Conservation (phyloP, 1,140 invertebrate genomes). For the Neelides sp. region DNA sequence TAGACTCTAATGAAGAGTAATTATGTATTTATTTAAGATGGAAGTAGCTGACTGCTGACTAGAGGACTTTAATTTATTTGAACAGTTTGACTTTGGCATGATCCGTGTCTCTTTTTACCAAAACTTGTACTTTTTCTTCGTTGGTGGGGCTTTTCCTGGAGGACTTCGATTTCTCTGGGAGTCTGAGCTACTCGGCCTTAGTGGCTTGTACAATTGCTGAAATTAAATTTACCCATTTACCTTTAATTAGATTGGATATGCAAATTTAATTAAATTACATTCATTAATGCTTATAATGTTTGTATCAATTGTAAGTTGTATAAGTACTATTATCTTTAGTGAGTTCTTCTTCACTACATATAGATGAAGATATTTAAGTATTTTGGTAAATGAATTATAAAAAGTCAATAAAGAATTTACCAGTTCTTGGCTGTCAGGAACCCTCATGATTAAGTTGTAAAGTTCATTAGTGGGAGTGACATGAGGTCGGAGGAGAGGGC, state of each 20-base stretch:
- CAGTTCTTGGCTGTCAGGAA: constrained; percentile 88
- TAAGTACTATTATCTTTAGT: no score
- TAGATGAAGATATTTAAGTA: constrained; percentile 4
- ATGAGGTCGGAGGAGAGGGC: constrained; percentile 82
- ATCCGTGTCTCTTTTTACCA: no score
- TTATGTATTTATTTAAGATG: no score
- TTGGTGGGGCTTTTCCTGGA: constrained; percentile 16
- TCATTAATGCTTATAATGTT: neutral
- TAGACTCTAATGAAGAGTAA: no score
- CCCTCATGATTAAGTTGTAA: constrained; percentile 83
- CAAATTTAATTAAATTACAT: constrained; percentile 6
- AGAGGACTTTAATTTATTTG: no score
- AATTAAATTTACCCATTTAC: constrained; percentile 2
- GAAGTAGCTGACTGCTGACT: no score
- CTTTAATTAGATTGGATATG: neutral
- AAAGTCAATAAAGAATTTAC: constrained; percentile 42
- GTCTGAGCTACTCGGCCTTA: constrained; percentile 13
- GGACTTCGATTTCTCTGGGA: constrained; percentile 21
- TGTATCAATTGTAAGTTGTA: no score
- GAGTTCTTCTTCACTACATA: no score
- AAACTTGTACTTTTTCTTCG: constrained; percentile 31
- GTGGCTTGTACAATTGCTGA: constrained; percentile 18
- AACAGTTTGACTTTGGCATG: no score
- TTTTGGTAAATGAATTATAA: neutral
- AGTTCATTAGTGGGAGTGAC: constrained; percentile 95